Evolutionary conservation across 2,888 invertebrate species (phyloP).

Genomic region (Drosophila parthenogenetica): DNA sequence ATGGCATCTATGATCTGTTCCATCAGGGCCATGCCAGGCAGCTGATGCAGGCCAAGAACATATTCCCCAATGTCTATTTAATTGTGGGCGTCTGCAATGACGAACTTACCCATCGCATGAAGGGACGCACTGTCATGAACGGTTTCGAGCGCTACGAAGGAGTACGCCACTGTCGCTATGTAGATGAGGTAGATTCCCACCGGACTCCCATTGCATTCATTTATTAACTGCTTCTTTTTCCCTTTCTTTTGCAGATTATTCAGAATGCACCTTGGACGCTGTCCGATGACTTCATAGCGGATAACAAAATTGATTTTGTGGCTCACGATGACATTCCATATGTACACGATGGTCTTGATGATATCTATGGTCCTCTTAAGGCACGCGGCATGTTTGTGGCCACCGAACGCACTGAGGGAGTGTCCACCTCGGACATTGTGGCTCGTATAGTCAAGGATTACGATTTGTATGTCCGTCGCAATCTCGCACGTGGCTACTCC

Average conservation of each 20-base stretch:
- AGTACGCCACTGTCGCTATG: conserved; percentile 98
- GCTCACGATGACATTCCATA: conserved; percentile 99
- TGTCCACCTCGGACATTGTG: conserved; percentile 99
- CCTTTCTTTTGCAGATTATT: conserved; percentile 87
- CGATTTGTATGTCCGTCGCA: conserved; percentile 98
- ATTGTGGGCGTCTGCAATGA: conserved; percentile 99
- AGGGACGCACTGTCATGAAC: conserved; percentile 98
- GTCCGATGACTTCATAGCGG: conserved; percentile 94
- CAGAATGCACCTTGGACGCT: conserved; percentile 97
- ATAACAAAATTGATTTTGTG: conserved; percentile 99
- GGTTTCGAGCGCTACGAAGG: conserved; percentile 98
- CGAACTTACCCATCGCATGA: conserved; percentile 94
- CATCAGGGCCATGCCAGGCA: conserved; percentile 99
- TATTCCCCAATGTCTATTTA: conserved; percentile 97
- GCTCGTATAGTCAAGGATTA: conserved; percentile 99
- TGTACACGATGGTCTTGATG: conserved; percentile 90
- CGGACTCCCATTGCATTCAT: neutral
- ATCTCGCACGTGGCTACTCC: conserved; percentile 97
- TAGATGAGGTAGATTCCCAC: conserved; percentile 93
- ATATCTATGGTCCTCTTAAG: conserved; percentile 96
- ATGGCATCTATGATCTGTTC: conserved; percentile 99
- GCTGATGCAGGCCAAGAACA: conserved; percentile 96
- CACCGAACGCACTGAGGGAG: conserved; percentile 97
- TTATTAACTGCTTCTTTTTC: neutral
- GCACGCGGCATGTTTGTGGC: conserved; percentile 98